phyloP scores from a whole-genome alignment of 2,888 invertebrate species.

The Melikaiella ostensackeni region DNA sequence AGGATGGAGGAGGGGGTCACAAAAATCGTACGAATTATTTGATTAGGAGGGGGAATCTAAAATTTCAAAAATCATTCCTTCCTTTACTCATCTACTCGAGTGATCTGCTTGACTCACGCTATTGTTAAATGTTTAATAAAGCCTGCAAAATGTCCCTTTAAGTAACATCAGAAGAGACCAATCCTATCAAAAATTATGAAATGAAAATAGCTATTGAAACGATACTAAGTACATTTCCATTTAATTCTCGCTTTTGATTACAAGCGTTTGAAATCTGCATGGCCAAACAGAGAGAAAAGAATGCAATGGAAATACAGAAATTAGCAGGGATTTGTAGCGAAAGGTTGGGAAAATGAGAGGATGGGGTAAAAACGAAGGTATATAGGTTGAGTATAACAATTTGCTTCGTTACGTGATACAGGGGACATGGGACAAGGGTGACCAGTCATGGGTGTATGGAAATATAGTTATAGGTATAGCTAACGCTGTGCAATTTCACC shows the following conservation, averaged over 20 bases:
- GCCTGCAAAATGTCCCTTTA: too few relatives aligned
- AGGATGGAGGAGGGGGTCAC: too few relatives aligned
- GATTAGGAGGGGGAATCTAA: too few relatives aligned
- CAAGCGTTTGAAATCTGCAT: neutral
- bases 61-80: too few relatives aligned
- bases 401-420: constrained; percentile 1
- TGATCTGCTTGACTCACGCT: too few relatives aligned
- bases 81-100: too few relatives aligned
- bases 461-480: constrained; percentile 6
- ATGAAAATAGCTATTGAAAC: neutral
- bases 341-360: neutral
- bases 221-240: neutral
- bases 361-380: neutral
- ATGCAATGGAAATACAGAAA: neutral
- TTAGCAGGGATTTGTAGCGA: neutral
- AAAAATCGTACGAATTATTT: too few relatives aligned
- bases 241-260: neutral
- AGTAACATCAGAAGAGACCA: neutral
- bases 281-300: neutral
- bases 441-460: neutral
- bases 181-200: neutral
- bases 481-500: constrained; percentile 16
- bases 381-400: neutral
- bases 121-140: too few relatives aligned
- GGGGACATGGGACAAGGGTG: neutral